phyloP scores from a whole-genome alignment of 92 coral and sea anemone species.

The Bergia puertoricense region DNA sequence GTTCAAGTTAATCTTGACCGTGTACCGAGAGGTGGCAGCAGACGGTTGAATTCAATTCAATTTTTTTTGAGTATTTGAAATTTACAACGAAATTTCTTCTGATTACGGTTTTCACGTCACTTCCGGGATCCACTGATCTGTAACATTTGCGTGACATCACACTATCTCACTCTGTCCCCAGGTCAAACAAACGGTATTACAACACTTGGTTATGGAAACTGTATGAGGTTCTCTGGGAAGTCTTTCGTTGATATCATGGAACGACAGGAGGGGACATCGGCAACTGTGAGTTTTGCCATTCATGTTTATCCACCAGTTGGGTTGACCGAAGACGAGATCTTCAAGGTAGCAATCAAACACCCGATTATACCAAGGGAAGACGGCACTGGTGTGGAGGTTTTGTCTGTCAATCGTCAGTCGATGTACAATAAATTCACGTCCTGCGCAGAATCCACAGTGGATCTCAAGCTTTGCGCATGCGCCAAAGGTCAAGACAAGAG shows the following conservation, averaged over 20 bases:
- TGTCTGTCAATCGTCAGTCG: constrained; percentile 23
- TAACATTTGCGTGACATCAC: too few relatives aligned
- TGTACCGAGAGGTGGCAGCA: too few relatives aligned
- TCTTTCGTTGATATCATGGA: constrained; percentile 32
- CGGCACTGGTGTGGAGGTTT: constrained; percentile 7
- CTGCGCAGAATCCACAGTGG: constrained; percentile 2
- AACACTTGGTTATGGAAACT: constrained; percentile 21
- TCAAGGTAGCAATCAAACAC: constrained; percentile 22
- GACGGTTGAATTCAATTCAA: too few relatives aligned
- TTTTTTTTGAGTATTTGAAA: too few relatives aligned
- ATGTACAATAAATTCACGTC: constrained; percentile 23
- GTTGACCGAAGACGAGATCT: constrained; percentile 13
- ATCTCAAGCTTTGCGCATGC: constrained; percentile 36
- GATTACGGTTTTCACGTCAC: too few relatives aligned
- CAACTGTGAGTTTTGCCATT: constrained; percentile 6
- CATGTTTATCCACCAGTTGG: neutral
- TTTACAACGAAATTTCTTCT: too few relatives aligned
- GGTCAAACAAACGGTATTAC: neutral
- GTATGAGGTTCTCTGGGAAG: constrained; percentile 33
- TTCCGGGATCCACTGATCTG: too few relatives aligned
- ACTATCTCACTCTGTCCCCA: neutral
- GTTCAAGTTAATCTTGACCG: too few relatives aligned
- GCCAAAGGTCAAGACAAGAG: constrained; percentile 29
- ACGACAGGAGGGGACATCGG: constrained; percentile 11
- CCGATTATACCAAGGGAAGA: constrained; percentile 11